Conservation (phyloP, 2,113 vertebrate genomes). For the Octodon degus region DNA sequence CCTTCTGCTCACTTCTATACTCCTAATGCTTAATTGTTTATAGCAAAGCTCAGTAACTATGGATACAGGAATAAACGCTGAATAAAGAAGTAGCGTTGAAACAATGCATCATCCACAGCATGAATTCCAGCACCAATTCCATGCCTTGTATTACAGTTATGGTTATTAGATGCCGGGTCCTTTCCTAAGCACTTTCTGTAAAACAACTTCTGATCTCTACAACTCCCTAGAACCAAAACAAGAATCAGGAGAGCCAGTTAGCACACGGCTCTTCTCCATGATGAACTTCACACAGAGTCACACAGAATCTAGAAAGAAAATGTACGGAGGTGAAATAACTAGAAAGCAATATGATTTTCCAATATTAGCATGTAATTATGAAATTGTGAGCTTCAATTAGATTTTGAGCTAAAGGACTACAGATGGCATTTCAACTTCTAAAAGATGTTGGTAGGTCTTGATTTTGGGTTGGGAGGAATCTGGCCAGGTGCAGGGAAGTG, state of each 20-base stretch:
- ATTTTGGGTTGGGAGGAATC: neutral
- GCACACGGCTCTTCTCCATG: neutral
- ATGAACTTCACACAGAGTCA: neutral
- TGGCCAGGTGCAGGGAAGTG: neutral
- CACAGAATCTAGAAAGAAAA: neutral
- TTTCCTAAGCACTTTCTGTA: conserved; percentile 3
- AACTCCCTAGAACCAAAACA: neutral
- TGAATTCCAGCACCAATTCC: neutral
- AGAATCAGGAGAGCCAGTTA: neutral
- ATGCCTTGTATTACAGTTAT: neutral
- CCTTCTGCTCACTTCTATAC: neutral
- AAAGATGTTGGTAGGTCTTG: neutral
- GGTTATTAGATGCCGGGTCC: neutral
- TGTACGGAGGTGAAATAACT: neutral
- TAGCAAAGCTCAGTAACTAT: neutral
- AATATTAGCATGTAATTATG: neutral
- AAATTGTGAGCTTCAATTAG: neutral
- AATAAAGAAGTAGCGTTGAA: conserved; percentile 9
- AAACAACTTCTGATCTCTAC: neutral
- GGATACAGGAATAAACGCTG: neutral
- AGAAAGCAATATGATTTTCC: neutral
- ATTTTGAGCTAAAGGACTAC: conserved; percentile 2
- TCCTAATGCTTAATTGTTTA: neutral
- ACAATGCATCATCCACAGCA: neutral
- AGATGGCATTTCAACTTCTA: neutral